Conservation (phyloP, 2,113 vertebrate species). For the Chroicocephalus ridibundus region DNA sequence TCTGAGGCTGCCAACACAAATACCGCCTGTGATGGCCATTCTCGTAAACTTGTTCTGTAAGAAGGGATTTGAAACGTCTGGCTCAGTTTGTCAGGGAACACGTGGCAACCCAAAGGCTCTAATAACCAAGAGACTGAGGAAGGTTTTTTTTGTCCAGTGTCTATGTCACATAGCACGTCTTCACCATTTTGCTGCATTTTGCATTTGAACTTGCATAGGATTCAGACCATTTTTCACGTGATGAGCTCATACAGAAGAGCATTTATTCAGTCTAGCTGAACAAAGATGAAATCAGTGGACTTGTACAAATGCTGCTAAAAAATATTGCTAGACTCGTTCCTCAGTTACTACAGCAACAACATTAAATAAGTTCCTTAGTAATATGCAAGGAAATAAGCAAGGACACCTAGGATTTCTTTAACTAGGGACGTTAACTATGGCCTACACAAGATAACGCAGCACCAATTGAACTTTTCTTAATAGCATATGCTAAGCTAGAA, state of each 20-base stretch:
- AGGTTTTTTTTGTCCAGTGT: background rate
- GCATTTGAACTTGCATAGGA: background rate
- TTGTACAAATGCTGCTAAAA: background rate
- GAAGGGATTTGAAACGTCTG: background rate
- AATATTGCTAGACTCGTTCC: background rate
- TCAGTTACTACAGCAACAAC: background rate
- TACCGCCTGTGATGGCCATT: background rate
- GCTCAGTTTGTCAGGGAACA: background rate
- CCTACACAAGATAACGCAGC: background rate
- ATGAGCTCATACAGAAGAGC: background rate
- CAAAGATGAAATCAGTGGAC: background rate
- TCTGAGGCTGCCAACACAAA: slow-evolving; percentile 33
- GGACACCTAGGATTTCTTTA: background rate
- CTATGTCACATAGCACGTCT: background rate
- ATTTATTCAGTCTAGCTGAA: background rate
- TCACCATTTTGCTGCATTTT: background rate
- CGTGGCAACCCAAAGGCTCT: background rate
- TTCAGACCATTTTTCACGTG: background rate
- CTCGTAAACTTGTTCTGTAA: background rate
- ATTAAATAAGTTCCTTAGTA: background rate
- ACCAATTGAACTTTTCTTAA: background rate
- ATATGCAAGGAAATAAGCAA: background rate
- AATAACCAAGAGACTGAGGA: background rate
- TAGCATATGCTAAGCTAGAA: background rate
- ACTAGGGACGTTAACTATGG: background rate